A percentile compares a stretch with the other conserved stretches of the same genome.
Evolutionary conservation across 1,140 invertebrate genomes (phyloP).

Genomic region (Rhagoletis pomonella): DNA sequence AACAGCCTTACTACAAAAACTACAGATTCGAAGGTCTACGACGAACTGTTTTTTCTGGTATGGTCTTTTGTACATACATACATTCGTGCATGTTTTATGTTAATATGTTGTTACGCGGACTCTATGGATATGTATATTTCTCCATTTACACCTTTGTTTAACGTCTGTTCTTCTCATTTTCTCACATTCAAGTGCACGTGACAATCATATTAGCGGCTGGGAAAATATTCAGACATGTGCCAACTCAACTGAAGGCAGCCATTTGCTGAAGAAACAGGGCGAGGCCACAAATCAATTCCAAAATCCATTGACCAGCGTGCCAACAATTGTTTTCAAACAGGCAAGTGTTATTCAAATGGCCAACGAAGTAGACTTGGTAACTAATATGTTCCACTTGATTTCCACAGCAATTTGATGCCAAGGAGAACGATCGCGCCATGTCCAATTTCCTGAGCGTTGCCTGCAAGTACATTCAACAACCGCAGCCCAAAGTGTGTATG

Average conservation of each 20-base stretch:
- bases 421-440: constrained; percentile 66
- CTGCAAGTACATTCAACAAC: constrained; percentile 65
- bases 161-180: background rate
- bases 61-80: no score
- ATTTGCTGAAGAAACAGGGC: constrained; percentile 73
- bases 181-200: constrained; percentile 61
- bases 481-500: constrained; percentile 66
- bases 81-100: no score
- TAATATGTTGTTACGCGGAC: no score
- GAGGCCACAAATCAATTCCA: constrained; percentile 72
- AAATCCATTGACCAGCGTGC: constrained; percentile 75
- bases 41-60: no score
- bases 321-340: constrained; percentile 76
- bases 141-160: background rate
- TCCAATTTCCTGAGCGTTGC: constrained; percentile 64
- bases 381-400: background rate
- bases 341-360: constrained; percentile 58
- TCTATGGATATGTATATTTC: background rate
- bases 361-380: no score
- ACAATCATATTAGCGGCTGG: constrained; percentile 73
- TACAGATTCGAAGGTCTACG: no score
- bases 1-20: no score
- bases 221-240: constrained; percentile 75
- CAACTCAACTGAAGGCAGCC: constrained; percentile 74
- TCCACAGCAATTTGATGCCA: constrained; percentile 67